Conservation (phyloP, 2,113 vertebrate species). For the Bagarius yarrelli region DNA sequence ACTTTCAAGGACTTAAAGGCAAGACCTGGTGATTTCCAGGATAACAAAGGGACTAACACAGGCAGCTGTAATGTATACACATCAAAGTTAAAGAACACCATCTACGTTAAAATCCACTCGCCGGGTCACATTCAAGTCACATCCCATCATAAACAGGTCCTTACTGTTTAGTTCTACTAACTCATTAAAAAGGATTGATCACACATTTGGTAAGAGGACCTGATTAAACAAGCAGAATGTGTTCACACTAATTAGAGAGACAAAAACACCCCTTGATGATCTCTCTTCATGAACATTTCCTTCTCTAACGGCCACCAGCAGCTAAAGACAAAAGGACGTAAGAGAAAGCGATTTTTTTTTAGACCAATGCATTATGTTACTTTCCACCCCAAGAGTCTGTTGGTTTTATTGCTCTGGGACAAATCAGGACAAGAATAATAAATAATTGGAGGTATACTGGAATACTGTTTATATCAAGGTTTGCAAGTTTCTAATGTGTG, state of each 20-base stretch:
- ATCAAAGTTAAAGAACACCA: background rate
- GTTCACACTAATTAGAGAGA: background rate
- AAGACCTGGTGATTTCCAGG: slow-evolving; percentile 12
- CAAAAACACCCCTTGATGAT: background rate
- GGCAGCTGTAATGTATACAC: background rate
- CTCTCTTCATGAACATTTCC: background rate
- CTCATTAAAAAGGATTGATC: too few species aligned
- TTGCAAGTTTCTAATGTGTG: background rate
- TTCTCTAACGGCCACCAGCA: background rate
- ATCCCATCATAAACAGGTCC: background rate
- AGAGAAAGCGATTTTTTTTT: background rate
- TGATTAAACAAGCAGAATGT: too few species aligned
- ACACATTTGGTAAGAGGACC: too few species aligned
- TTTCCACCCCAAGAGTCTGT: too few species aligned
- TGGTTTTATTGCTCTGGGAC: too few species aligned
- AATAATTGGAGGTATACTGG: too few species aligned
- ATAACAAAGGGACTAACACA: slow-evolving; percentile 14
- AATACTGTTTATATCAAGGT: background rate
- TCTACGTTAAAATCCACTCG: background rate
- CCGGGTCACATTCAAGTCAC: slow-evolving; percentile 1
- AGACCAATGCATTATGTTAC: too few species aligned
- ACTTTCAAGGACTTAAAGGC: slow-evolving; percentile 7
- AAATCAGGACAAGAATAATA: too few species aligned
- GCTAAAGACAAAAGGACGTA: background rate
- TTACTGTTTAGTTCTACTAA: background rate